phyloP scores from a whole-genome alignment of 2,888 invertebrate species.

The Mystacides longicornis region DNA sequence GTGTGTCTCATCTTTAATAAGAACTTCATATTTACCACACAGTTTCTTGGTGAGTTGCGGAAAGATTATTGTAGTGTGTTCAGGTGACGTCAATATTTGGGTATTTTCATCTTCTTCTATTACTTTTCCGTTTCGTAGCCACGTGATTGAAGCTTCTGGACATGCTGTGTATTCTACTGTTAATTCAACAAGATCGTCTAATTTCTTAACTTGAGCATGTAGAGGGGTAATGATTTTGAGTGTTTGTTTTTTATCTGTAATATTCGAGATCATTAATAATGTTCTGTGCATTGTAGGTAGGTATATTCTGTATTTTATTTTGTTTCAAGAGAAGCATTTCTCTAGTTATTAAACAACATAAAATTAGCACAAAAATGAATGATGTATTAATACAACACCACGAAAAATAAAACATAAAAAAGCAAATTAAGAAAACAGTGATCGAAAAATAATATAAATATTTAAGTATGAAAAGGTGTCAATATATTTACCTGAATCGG shows the following conservation, averaged over 20 bases:
- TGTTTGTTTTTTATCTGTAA: slow-evolving; percentile 14
- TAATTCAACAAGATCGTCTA: slow-evolving; percentile 60
- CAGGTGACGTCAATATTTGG: slow-evolving; percentile 51
- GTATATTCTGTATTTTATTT: too few species aligned
- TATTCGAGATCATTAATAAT: too few species aligned
- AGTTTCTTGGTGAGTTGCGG: slow-evolving; percentile 64
- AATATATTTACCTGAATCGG: too few species aligned
- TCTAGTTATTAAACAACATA: too few species aligned
- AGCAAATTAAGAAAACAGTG: too few species aligned
- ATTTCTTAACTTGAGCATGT: slow-evolving; percentile 63
- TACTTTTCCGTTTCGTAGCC: slow-evolving; percentile 78
- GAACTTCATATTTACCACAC: slow-evolving; percentile 82
- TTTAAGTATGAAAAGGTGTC: too few species aligned
- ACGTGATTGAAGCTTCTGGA: slow-evolving; percentile 67
- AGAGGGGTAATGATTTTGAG: slow-evolving; percentile 70
- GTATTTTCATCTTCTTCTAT: slow-evolving; percentile 58
- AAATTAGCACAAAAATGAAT: too few species aligned
- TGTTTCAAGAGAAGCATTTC: too few species aligned
- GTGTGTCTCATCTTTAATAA: slow-evolving; percentile 69
- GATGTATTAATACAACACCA: too few species aligned
- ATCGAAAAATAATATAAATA: too few species aligned
- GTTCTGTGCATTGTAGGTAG: too few species aligned
- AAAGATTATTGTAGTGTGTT: slow-evolving; percentile 57
- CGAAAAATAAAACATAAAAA: too few species aligned
- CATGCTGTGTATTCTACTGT: slow-evolving; percentile 65